Evolutionary conservation across 2,113 vertebrate genomes (phyloP).

Genomic region (Alosa alosa): DNA sequence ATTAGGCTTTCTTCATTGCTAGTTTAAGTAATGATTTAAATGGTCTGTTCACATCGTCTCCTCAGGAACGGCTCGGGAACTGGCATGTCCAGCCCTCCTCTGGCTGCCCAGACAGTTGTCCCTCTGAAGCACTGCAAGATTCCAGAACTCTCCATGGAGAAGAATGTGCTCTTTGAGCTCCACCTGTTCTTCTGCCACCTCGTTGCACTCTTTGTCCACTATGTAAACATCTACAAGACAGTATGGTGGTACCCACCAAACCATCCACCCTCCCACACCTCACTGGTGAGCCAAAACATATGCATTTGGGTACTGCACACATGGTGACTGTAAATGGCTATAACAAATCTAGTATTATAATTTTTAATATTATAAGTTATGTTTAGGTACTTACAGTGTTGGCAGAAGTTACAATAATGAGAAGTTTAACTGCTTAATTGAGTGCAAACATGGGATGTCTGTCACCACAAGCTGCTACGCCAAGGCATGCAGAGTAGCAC

Average conservation of each 20-base stretch:
- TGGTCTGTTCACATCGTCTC: background rate
- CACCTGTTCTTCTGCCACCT: constrained; percentile 98
- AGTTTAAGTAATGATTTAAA: background rate
- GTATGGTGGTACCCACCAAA: constrained; percentile 98
- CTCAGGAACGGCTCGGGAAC: constrained; percentile 88
- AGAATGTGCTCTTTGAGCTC: constrained; percentile 89
- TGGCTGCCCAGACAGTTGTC: constrained; percentile 90
- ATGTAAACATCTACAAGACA: constrained; percentile 98
- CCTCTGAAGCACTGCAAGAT: constrained; percentile 95
- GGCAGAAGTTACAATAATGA: background rate
- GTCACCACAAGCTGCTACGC: background rate
- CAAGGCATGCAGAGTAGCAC: background rate
- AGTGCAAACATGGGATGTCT: no score
- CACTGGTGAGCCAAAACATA: constrained; percentile 78
- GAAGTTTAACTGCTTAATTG: background rate
- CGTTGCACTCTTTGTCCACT: constrained; percentile 93
- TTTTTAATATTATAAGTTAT: background rate
- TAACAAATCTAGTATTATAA: background rate
- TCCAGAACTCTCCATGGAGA: constrained; percentile 88
- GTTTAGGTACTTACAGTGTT: no score
- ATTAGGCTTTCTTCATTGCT: background rate
- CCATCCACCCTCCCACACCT: constrained; percentile 92
- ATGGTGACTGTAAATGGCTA: background rate
- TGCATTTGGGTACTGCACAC: background rate
- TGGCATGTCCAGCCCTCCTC: constrained; percentile 89